Evolutionary conservation across 2,797 vertebrate species (phyloP), one percentile per base, ranked within the genome.

Genomic region (Zonotrichia albicollis): DNA sequence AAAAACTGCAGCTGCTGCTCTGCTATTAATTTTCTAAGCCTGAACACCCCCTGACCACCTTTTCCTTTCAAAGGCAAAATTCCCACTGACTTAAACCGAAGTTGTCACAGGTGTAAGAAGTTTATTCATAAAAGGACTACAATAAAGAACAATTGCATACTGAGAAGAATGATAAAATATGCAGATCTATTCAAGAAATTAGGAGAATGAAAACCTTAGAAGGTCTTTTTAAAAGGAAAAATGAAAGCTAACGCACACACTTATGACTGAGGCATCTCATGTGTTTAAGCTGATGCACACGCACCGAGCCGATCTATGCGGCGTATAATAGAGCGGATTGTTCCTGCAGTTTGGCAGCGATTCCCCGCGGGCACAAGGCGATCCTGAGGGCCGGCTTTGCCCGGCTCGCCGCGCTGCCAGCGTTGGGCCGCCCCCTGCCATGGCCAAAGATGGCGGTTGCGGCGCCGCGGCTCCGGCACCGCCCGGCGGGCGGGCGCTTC

Each of bases 341-440:
- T 3, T 34, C 27, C 13, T 15, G 11, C 3, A 26, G 8, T 16
- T 9, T 14, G 57, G 32, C 17, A 43, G 27, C 0, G 4, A 8
- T 14, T 21, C 43, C 13, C 5, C 1, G 3, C 1, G 34, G 7
- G 18, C 27, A 2, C 5, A 5, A 12, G 23, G 22, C 2, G 17
- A 43, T 23, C 23, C 29, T 5, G 27, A 9, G 51, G 6, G 3
- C 4, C 0, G 32, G 0, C 0, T 25, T 5, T 11, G 4, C 65
- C 14, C 0, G 16, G 3, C 19, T 3, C 2, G 6, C 34, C 6
- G 18, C 53, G 1, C 53, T 0, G 7, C 1, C 62, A 27, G 32
- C 27, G 38, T 19, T 0, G 20, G 6, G 29, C 72, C 82, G n/a
- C 4, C 38, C 48, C 6, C 16, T 57, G 38, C 88, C 90, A 55